Base-by-base conservation (phyloP, 1,140 invertebrate species). In the Linepithema humile region DNA sequence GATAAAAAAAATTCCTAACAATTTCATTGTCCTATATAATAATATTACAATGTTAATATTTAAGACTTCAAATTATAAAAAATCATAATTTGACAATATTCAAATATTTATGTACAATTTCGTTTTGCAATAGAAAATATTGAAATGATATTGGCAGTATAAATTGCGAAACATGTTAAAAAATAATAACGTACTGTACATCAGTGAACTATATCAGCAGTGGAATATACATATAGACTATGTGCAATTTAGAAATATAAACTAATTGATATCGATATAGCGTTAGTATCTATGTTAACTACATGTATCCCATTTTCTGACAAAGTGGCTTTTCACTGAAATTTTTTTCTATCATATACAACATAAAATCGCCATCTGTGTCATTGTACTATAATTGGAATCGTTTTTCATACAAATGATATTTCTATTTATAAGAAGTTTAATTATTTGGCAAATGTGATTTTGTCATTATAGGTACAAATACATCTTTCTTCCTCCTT, bases 1-100 rank as follows among this genome's bases (percentile, higher is more conserved):
- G 48, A 15, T 85, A 86, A 86, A 85, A 85, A 67, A 50, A 84
- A 38, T 53, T 67, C 73, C 67, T 69, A 17, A 35, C 20, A n/a
- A n/a, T n/a, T n/a, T n/a, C n/a, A n/a, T n/a, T n/a, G n/a, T n/a
- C n/a, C n/a, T n/a, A n/a, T n/a, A n/a, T n/a, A n/a, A n/a, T n/a
- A n/a, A n/a, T n/a, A 20, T 45, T 70, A 48, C 73, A 65, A 32
- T 84, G 67, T 72, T 48, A 78, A 80, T 23, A 23, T 32, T 12
- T 67, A 62, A 53, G 23, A 72, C 40, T 17, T 59, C 17, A 77
- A 77, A 65, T 7, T 5, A 70, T 70, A 67, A 83, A 86, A 86
- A 86, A n/a, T 87, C 23, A 83, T 65, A 70, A 78, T 50, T 70
- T 5, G 17, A 65, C 45, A 73, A 64, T 55, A 45, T 83, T 82